Conservation (phyloP, 2,888 invertebrate genomes). For the Cetonia aurata region DNA sequence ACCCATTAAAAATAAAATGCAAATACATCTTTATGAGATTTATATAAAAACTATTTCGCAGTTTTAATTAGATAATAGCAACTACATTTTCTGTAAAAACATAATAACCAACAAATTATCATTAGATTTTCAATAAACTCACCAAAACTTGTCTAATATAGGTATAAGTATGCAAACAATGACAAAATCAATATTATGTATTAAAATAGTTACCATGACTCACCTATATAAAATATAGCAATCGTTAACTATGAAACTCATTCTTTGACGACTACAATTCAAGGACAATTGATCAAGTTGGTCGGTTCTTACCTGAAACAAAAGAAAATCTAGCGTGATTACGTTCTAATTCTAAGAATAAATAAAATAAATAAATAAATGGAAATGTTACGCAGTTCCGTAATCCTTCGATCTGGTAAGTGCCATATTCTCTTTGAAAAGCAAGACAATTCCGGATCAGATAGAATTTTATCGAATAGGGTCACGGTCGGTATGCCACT, state of each 20-base stretch:
- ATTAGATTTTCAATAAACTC: not conserved
- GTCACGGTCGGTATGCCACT: not conserved
- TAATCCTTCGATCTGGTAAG: not conserved
- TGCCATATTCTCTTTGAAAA: too few species aligned
- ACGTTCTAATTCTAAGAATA: constrained; percentile 16
- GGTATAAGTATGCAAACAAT: too few species aligned
- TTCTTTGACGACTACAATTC: not conserved
- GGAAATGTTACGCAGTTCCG: constrained; percentile 3
- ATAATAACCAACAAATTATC: too few species aligned
- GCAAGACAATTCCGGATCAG: too few species aligned
- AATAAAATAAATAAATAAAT: constrained; percentile 2
- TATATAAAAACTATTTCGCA: too few species aligned
- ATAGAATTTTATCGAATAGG: constrained; percentile 13
- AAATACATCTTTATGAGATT: too few species aligned
- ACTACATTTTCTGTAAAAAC: too few species aligned
- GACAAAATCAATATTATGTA: not conserved
- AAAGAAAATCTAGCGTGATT: constrained; percentile 36
- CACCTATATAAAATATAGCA: not conserved
- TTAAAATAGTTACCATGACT: not conserved
- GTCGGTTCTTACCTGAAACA: constrained; percentile 43
- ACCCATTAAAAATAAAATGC: too few species aligned
- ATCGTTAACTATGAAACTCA: not conserved
- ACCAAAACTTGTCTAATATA: too few species aligned
- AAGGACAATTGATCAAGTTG: constrained; percentile 13
- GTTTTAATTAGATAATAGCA: too few species aligned